phyloP scores from a whole-genome alignment of 2,888 invertebrate species.

The Dryomyza anilis region DNA sequence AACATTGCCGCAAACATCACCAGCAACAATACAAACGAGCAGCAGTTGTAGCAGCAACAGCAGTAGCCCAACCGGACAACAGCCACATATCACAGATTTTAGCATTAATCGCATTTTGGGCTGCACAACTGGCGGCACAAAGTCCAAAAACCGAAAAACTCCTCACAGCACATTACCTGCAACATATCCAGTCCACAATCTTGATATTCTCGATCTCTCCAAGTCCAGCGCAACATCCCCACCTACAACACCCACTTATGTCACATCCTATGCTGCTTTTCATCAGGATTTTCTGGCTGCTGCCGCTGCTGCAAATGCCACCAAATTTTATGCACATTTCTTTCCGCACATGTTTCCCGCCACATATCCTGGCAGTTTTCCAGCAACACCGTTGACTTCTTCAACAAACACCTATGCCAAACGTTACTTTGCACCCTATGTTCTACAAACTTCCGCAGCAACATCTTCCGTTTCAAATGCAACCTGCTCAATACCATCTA shows the following conservation, averaged over 20 bases:
- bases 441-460: slow-evolving; percentile 38
- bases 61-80: slow-evolving; percentile 18
- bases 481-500: too few relatives aligned
- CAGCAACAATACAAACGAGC: too few relatives aligned
- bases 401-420: slow-evolving; percentile 38
- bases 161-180: neutral
- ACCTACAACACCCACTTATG: neutral
- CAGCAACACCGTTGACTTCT: neutral
- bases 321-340: slow-evolving; percentile 56
- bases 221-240: slow-evolving; percentile 39
- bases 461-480: too few relatives aligned
- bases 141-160: slow-evolving; percentile 26
- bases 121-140: too few relatives aligned
- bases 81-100: slow-evolving; percentile 55
- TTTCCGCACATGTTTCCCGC: slow-evolving; percentile 52
- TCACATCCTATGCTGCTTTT: slow-evolving; percentile 33
- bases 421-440: slow-evolving; percentile 49
- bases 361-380: neutral
- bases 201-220: slow-evolving; percentile 56
- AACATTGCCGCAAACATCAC: too few relatives aligned
- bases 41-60: slow-evolving; percentile 22
- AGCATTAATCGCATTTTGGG: slow-evolving; percentile 56
- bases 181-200: too few relatives aligned
- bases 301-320: slow-evolving; percentile 49
- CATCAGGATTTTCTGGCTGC: slow-evolving; percentile 51